Evolutionary conservation across 2,113 vertebrate genomes (phyloP).

Genomic region (Scytalopus superciliaris): DNA sequence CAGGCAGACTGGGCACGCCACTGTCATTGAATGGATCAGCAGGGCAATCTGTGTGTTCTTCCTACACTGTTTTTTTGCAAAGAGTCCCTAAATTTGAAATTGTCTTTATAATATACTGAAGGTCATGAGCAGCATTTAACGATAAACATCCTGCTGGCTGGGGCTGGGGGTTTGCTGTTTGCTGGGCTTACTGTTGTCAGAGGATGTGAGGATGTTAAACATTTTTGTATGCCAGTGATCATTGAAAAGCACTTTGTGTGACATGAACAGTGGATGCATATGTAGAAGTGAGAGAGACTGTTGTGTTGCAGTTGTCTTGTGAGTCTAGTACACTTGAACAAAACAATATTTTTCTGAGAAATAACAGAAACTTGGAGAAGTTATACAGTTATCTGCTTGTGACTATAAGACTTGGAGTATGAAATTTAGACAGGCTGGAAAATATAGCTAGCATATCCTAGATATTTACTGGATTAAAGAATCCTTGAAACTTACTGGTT

Average conservation of each 20-base stretch:
- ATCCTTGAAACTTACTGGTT: neutral
- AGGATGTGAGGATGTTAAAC: neutral
- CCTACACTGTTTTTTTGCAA: neutral
- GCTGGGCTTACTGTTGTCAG: neutral
- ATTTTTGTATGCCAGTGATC: neutral
- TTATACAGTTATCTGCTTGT: neutral
- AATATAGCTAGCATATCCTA: neutral
- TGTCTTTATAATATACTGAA: neutral
- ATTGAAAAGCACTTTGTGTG: neutral
- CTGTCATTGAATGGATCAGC: neutral
- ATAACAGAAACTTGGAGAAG: neutral
- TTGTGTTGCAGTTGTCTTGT: rapidly evolving
- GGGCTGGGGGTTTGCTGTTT: neutral
- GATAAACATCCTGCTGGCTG: neutral
- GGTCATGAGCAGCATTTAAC: neutral
- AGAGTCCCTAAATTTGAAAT: neutral
- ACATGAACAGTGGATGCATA: neutral
- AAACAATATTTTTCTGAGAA: neutral
- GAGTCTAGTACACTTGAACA: neutral
- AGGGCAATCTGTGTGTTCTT: neutral
- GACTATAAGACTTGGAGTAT: neutral
- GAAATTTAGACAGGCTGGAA: neutral
- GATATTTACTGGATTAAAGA: neutral
- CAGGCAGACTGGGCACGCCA: rapidly evolving
- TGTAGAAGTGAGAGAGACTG: neutral